phyloP scores from a whole-genome alignment of 2,888 invertebrate species.

The Troides helena region DNA sequence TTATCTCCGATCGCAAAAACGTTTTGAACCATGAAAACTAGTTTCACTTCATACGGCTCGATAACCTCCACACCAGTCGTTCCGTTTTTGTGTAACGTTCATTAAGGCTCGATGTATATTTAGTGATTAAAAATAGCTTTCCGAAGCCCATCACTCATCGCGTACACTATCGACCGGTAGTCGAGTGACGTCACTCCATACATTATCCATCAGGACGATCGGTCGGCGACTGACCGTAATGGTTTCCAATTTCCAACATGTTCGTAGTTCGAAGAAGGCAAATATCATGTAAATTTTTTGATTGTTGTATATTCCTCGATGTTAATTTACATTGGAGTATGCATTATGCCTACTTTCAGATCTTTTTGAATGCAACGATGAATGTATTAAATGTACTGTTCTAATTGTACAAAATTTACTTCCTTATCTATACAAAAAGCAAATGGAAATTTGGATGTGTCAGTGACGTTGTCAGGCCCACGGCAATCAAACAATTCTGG shows the following conservation, averaged over 20 bases:
- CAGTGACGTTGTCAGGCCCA: background rate
- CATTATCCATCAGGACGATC: slow-evolving; percentile 61
- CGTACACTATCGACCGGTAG: slow-evolving; percentile 15
- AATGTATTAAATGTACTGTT: too few relatives aligned
- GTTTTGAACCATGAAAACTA: slow-evolving; percentile 6
- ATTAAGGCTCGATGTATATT: slow-evolving; percentile 11
- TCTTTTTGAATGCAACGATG: too few relatives aligned
- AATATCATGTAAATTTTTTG: too few relatives aligned
- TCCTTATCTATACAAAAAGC: background rate
- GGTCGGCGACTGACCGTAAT: slow-evolving; percentile 57
- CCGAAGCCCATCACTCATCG: slow-evolving; percentile 12
- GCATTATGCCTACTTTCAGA: too few relatives aligned
- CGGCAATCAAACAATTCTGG: slow-evolving; percentile 23
- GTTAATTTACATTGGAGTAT: too few relatives aligned
- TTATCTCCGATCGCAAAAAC: slow-evolving; percentile 3
- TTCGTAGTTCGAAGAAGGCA: too few relatives aligned
- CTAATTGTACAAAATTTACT: too few relatives aligned
- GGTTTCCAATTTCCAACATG: slow-evolving; percentile 37
- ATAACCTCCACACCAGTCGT: slow-evolving; percentile 3
- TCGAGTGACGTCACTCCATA: slow-evolving; percentile 55
- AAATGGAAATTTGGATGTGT: slow-evolving; percentile 2
- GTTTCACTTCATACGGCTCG: background rate
- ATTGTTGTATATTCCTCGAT: too few relatives aligned
- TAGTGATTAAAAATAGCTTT: slow-evolving; percentile 3
- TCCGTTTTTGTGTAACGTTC: slow-evolving; percentile 4